Conservation (phyloP, 1,140 invertebrate species). For the Drosophila murphyi region DNA sequence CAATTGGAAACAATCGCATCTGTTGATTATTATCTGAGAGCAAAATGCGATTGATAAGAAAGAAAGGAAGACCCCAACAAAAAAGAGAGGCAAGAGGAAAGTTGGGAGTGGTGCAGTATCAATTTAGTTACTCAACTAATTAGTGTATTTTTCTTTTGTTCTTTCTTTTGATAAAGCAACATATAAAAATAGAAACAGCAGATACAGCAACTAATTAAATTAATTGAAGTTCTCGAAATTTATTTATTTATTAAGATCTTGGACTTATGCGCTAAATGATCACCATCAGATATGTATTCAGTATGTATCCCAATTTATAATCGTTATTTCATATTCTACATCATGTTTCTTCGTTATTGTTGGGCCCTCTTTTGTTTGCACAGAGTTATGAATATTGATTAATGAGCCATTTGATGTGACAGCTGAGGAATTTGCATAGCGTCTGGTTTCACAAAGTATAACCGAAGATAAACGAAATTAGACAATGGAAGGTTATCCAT, state of each 20-base stretch:
- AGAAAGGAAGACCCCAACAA: background rate
- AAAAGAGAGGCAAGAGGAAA: background rate
- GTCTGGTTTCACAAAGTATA: conserved; percentile 12
- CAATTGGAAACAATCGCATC: conserved; percentile 62
- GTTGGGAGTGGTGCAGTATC: background rate
- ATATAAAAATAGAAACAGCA: conserved; percentile 4
- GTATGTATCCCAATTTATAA: background rate
- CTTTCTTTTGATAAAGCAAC: background rate
- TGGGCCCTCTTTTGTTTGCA: conserved; percentile 14
- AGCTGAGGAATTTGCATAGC: conserved; percentile 10
- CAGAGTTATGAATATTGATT: conserved; percentile 35
- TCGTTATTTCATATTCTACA: background rate
- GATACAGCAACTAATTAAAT: background rate
- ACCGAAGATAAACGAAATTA: conserved; percentile 21
- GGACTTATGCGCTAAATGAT: too few species aligned
- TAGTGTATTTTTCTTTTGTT: conserved; percentile 19
- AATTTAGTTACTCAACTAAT: conserved; percentile 42
- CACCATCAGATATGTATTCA: background rate
- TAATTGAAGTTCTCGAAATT: background rate
- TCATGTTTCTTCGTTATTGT: background rate
- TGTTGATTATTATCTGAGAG: conserved; percentile 65
- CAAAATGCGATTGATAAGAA: conserved; percentile 12
- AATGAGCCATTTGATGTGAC: conserved; percentile 9
- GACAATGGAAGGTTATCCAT: conserved; percentile 43
- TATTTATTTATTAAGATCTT: too few species aligned